Evolutionary conservation across 2,888 invertebrate species (phyloP).

Genomic region (Tricholauxania praeusta): DNA sequence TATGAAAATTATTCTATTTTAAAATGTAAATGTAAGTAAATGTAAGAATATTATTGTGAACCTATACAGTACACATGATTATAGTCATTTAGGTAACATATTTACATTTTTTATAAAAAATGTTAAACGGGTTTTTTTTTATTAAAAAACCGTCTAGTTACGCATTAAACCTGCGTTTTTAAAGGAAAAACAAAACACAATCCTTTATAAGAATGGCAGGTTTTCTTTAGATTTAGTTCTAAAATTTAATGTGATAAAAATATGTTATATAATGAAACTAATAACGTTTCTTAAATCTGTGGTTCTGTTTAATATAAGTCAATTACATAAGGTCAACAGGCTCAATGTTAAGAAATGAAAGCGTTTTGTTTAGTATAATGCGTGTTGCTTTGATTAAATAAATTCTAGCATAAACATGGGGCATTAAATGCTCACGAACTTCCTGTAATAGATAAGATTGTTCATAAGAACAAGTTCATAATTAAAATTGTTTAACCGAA

Average conservation of each 20-base stretch:
- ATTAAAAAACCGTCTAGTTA: no score
- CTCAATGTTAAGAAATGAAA: conserved; percentile 76
- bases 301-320: no score
- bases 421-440: conserved; percentile 75
- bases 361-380: conserved; percentile 74
- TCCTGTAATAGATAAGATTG: conserved; percentile 70
- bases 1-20: not conserved
- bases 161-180: no score
- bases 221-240: conserved; percentile 6
- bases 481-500: not conserved
- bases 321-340: conserved; percentile 78
- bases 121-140: no score
- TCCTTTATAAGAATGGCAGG: no score
- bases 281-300: no score
- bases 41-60: not conserved
- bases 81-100: not conserved
- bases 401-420: conserved; percentile 77
- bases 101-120: not conserved
- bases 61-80: not conserved
- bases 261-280: no score
- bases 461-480: conserved; percentile 7
- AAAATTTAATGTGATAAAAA: conserved; percentile 30
- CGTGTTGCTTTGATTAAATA: conserved; percentile 76
- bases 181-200: no score
- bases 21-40: not conserved